Base-by-base conservation (phyloP, 1,140 invertebrate genomes). In the Drosophila novamexicana region DNA sequence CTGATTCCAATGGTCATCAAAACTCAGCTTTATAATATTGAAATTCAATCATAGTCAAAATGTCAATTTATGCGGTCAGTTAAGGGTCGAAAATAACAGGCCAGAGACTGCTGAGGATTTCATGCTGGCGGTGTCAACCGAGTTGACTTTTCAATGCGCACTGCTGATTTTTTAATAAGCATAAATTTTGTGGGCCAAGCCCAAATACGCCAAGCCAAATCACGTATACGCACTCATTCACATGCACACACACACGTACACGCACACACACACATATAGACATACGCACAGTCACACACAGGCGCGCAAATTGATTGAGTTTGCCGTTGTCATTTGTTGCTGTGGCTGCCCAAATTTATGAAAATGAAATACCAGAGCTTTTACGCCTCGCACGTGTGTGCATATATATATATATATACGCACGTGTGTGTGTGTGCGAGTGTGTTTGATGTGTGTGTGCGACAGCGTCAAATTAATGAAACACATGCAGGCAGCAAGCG, bases 161-260 rank as follows among this genome's bases (percentile, higher is more conserved):
- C 65, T 81, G 80, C 70, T 83, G 73, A 77, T 80, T 85, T 85
- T 83, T 83, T 85, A 83, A 83, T 83, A 85, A 85, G 77, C 81
- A 85, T 85, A 83, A 53, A 85, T 83, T 85, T 63, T 81, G 14
- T 64, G 80, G 76, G 73, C 66, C 72, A 77, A 74, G 77, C 81
- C 65, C 67, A 68, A 84, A 29, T 77, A 64, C 49, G 36, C 29
- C 37, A 40, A 63, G 32, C 29, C 42, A 29, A 47, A 54, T 54
- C 16, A 34, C 37, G 7, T 10, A 82, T 63, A 72, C 71, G 59
- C 61, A 72, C 18, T 47, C 34, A 39, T 10, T 37, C 44, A 9
- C n/a, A 68, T 40, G 68, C 42, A 56, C 29, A 36, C 50, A 44
- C 58, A 56, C 59, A 77, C 59, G 74, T 63, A 67, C 64, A 68